Evolutionary conservation across 2,797 vertebrate genomes (phyloP).

Genomic region (Cichlasoma orientale): DNA sequence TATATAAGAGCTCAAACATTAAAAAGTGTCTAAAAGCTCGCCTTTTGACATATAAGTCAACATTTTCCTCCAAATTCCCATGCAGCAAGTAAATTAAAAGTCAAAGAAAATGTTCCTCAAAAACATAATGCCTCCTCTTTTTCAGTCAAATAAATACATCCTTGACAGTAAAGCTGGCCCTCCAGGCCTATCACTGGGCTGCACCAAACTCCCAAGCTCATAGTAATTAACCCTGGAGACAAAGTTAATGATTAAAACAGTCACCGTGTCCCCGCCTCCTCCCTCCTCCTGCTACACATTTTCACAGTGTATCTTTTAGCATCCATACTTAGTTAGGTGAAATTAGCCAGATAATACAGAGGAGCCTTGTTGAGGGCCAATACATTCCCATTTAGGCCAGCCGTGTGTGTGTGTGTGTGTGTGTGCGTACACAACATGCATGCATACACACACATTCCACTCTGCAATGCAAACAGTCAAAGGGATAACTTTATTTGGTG

Average conservation of each 20-base stretch:
- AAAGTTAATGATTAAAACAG: constrained; percentile 76
- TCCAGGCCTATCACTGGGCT: constrained; percentile 37
- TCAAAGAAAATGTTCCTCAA: rapidly evolving
- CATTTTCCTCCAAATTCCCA: neutral
- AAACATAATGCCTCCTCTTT: neutral
- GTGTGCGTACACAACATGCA: constrained; percentile 10
- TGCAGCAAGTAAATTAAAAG: neutral
- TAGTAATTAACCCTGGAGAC: constrained; percentile 67
- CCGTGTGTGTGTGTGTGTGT: constrained; percentile 61
- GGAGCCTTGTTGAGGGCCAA: constrained; percentile 83
- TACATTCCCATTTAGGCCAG: constrained; percentile 92
- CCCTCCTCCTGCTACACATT: constrained; percentile 46
- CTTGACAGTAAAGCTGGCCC: constrained; percentile 29
- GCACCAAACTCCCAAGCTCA: constrained; percentile 38
- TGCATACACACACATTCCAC: constrained; percentile 81
- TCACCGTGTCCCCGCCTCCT: constrained; percentile 26
- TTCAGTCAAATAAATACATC: neutral
- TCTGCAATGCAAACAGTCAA: constrained; percentile 98
- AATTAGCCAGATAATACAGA: constrained; percentile 84
- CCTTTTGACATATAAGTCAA: neutral
- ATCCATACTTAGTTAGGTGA: constrained; percentile 88
- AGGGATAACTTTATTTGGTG: constrained; percentile 97
- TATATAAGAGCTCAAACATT: neutral
- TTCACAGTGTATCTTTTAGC: constrained; percentile 72
- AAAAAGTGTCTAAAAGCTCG: neutral